Base-by-base conservation (phyloP, 2,888 invertebrate genomes). In the Athetis lepigone region DNA sequence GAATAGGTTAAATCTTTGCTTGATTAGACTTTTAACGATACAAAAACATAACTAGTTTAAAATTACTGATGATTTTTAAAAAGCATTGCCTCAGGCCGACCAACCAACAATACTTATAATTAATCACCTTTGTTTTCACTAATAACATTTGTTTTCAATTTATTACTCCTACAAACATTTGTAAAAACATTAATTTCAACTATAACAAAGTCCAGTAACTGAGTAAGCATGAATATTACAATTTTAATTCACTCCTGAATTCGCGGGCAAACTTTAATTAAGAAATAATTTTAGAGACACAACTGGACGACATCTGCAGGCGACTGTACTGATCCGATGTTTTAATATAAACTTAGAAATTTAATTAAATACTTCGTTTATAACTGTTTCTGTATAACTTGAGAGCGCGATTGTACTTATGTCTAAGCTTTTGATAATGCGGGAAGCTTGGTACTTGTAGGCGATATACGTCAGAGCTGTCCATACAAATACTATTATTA, bases 201-300 rank as follows among this genome's bases (percentile, higher is more conserved):
- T 72, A 60, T 27, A 55, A 39, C 36, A 27, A 42, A 49, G 59
- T 63, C 61, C 55, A 39, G 18, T 13, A 3, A 45, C 47, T 64
- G 54, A 29, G 25, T 36, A 43, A 70, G 46, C 68, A 67, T 52
- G 63, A 78, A 81, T 79, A 74, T 76, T 74, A 68, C 64, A 71
- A 81, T 73, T 79, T 79, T 79, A 80, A 80, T 74, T 65, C 64
- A 70, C 69, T 52, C 60, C 50, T 45, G 59, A 62, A 72, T 71
- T 52, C 16, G 64, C 59, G 47, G 49, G 56, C 68, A 51, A 74
- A 83, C 70, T 81, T 84, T 85, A 85, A 85, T 85, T 81, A 85
- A 82, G 84, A 78, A 77, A 82, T 83, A 73, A 82, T 81, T 81
- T 70, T 67, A 57, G 52, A 79, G 80, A 81, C 77, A 80, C 66